These are phyloP conservation scores for Lapara coniferarum DNA, from an alignment of 2,888 invertebrate species.

Conservation along the genomic window DNA sequence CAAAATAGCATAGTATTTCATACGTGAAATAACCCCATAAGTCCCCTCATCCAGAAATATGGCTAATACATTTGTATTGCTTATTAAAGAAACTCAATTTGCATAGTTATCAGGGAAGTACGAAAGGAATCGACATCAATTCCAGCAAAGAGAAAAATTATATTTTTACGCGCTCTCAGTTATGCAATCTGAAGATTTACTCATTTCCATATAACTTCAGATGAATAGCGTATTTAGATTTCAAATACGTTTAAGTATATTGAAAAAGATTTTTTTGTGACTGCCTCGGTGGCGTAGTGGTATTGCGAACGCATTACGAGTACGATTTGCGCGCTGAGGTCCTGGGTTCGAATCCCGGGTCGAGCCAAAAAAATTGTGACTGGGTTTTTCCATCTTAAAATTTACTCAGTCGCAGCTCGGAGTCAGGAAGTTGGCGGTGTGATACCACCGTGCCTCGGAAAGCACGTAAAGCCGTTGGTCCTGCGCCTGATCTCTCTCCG, in stretches of 20 bases:
- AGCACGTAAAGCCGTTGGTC: no score
- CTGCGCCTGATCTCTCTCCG: no score
- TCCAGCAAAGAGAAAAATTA: conserved; percentile 39
- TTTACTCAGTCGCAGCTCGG: no score
- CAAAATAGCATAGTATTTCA: background rate
- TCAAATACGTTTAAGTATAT: background rate
- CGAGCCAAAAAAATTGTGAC: no score
- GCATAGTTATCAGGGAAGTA: conserved; percentile 36
- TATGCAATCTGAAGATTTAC: conserved; percentile 27
- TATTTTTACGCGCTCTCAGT: conserved; percentile 37
- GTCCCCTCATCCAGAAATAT: background rate
- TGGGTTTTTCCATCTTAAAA: no score
- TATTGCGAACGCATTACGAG: no score
- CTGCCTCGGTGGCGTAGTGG: no score
- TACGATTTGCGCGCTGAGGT: no score
- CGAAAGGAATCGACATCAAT: conserved; percentile 45
- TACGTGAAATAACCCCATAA: background rate
- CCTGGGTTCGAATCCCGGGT: no score
- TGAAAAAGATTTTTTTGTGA: background rate
- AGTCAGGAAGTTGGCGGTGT: no score
- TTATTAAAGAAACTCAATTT: conserved; percentile 38
- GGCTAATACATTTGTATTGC: conserved; percentile 10
- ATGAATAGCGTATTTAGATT: background rate
- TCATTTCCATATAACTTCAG: conserved; percentile 10
- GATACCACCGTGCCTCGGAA: no score